Conservation (phyloP, 2,113 vertebrate species). For the Paralichthys olivaceus region DNA sequence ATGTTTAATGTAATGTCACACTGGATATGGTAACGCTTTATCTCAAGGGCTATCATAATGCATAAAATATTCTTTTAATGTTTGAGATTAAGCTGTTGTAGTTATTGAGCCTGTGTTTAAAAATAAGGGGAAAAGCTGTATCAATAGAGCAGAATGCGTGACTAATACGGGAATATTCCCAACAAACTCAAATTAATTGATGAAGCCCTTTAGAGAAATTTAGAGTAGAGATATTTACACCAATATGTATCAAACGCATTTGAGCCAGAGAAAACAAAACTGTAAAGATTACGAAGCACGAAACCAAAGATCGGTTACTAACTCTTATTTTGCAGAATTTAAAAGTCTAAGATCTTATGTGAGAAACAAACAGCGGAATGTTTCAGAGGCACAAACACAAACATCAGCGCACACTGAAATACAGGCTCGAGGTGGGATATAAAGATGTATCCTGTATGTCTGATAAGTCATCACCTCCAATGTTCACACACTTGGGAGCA, state of each 20-base stretch:
- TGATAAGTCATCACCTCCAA: slow-evolving; percentile 43
- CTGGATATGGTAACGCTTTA: slow-evolving; percentile 45
- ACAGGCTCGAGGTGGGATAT: slow-evolving; percentile 21
- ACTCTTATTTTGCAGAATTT: background rate
- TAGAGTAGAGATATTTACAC: no score
- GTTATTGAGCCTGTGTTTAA: slow-evolving; percentile 8
- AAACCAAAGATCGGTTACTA: background rate
- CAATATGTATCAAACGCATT: background rate
- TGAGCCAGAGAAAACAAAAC: background rate
- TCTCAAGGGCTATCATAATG: slow-evolving; percentile 41
- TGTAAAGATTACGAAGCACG: background rate
- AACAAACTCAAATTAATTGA: background rate
- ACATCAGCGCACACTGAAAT: slow-evolving; percentile 44
- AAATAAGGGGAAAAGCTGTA: background rate
- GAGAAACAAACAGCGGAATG: slow-evolving; percentile 6
- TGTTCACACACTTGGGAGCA: slow-evolving; percentile 26
- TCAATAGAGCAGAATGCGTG: background rate
- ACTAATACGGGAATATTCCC: background rate
- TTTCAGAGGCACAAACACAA: slow-evolving; percentile 13
- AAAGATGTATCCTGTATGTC: slow-evolving; percentile 25
- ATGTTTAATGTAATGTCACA: slow-evolving; percentile 63
- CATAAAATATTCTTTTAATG: slow-evolving; percentile 51
- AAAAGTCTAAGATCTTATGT: background rate
- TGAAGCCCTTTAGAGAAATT: background rate
- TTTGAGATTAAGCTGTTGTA: slow-evolving; percentile 42